phyloP scores from a whole-genome alignment of 37 sponge, comb jelly and placozoan species.

The Trichoplax adhaerens region DNA sequence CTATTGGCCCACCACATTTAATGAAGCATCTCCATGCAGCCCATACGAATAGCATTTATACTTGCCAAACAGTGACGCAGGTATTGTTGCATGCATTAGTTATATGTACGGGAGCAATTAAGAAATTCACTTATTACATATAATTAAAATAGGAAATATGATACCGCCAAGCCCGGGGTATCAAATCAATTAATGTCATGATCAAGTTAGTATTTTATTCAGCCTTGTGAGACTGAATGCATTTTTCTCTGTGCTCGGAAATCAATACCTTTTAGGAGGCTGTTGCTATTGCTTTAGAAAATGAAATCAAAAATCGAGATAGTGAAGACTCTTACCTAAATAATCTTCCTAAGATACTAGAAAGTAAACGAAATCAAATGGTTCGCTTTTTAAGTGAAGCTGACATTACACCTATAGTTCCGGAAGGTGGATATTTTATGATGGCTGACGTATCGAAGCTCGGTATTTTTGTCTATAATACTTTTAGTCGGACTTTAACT shows the following conservation, averaged over 20 bases:
- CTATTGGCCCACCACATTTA: conserved; percentile 60
- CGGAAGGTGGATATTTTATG: conserved; percentile 89
- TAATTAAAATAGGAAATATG: no score
- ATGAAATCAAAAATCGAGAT: conserved; percentile 29
- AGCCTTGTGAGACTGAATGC: no score
- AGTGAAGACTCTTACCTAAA: conserved; percentile 59
- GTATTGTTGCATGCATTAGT: no score
- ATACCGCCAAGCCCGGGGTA: no score
- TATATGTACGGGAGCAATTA: no score
- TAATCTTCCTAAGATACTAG: conserved; percentile 23
- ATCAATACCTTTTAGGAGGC: conserved; percentile 41
- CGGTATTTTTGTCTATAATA: conserved; percentile 14
- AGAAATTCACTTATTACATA: no score
- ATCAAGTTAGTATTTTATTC: no score
- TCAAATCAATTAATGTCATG: no score
- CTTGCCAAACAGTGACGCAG: conserved; percentile 23
- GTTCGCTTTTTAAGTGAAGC: conserved; percentile 44
- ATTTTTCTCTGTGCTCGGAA: no score
- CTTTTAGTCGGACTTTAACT: no score
- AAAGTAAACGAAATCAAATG: conserved; percentile 58
- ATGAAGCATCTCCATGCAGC: conserved; percentile 47
- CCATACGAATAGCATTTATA: conserved; percentile 28
- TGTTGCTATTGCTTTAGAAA: conserved; percentile 48
- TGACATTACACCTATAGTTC: conserved; percentile 70
- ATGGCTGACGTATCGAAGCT: conserved; percentile 54